Base-by-base conservation (phyloP, 2,113 vertebrate genomes). In the Rhegmatorhina hoffmannsi region DNA sequence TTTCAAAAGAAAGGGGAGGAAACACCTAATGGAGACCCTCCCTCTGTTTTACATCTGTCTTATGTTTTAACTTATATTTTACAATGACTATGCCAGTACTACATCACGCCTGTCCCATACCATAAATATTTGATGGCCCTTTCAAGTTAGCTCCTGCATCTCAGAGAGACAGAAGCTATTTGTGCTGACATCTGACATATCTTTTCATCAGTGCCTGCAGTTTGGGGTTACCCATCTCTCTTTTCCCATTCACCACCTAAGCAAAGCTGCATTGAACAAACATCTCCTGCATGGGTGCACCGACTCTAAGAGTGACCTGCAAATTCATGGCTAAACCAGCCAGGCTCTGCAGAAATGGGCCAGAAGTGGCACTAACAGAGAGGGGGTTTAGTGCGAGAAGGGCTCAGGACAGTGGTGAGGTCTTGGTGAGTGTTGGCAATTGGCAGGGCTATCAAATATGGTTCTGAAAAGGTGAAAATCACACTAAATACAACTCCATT, bases 71-170 rank as follows among this genome's bases (percentile, higher is more conserved):
- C 34, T 92, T 59, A 9, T 1, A 53, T 96, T 96, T 90, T 76
- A 36, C 29, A 64, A 33, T 21, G 15, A 70, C 40, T 55, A 14
- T 93, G 52, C 28, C 67, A 50, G 63, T 33, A 33, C 40, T 34
- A 43, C 83, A n/a, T 86, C 47, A 55, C 84, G 36, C 16, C 82
- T 64, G 17, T 74, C 56, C 73, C 36, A 49, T 77, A 29, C 68
- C 49, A 60, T 94, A 92, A 93, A 94, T 97, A 92, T 96, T 94
- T 94, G 62, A 94, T 95, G 52, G 38, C 8, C 33, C 56, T 84
- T 95, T 95, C 86, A 69, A 68, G 60, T 79, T 89, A 83, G 52
- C 46, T 95, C 66, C 50, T 46, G 36, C 56, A 24, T 89, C 60
- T 91, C 81, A 83, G 70, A 84, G 64, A 75, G 80, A 43, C 73